Evolutionary conservation across 2,797 vertebrate genomes (phyloP).

Genomic region (Sciurus vulgaris): DNA sequence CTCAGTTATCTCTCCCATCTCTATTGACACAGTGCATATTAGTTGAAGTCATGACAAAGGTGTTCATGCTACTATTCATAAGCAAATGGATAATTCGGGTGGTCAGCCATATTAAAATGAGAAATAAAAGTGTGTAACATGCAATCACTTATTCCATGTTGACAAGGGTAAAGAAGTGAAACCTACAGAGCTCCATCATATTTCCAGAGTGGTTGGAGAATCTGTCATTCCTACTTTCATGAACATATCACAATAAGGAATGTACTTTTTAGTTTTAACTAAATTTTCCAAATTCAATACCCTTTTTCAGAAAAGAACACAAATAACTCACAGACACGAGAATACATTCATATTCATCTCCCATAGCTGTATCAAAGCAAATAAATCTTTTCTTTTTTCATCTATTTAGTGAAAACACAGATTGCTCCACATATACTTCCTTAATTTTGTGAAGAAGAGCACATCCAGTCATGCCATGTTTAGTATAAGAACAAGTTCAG

Average conservation of each 20-base stretch:
- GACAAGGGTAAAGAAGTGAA: not conserved
- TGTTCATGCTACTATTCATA: not conserved
- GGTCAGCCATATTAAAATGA: not conserved
- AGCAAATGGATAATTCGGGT: not conserved
- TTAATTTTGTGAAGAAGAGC: no score
- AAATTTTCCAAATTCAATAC: not conserved
- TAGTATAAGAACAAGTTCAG: no score
- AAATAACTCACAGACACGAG: not conserved
- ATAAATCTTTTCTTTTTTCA: no score
- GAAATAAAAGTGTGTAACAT: not conserved
- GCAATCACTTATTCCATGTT: not conserved
- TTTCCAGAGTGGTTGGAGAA: not conserved
- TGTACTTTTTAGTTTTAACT: not conserved
- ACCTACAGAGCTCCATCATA: not conserved
- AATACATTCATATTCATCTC: not conserved
- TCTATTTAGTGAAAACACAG: no score
- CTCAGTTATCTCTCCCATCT: fast-evolving
- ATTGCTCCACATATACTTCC: no score
- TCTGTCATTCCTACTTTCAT: not conserved
- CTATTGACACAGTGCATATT: no score
- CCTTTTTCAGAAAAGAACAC: not conserved
- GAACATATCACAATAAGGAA: not conserved
- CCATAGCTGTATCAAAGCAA: no score
- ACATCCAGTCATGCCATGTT: no score
- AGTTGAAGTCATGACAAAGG: not conserved